These are phyloP conservation scores for Gerris lacustris DNA, from an alignment of 2,888 invertebrate species.

Conservation along the genomic window DNA sequence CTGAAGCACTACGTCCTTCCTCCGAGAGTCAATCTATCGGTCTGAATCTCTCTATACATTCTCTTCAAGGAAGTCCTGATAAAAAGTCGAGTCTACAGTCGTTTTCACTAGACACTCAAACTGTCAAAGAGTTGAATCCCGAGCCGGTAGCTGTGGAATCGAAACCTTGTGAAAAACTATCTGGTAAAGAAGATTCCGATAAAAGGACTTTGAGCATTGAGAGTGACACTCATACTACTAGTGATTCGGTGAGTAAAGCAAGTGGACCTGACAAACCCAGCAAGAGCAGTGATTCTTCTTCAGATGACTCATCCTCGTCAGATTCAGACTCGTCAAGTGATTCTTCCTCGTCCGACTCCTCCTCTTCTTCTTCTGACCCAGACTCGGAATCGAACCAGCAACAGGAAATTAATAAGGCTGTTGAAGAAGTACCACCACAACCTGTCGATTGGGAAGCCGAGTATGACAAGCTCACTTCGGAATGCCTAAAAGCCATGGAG, in stretches of 20 bases:
- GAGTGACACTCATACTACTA: neutral
- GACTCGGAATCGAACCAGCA: slow-evolving; percentile 17
- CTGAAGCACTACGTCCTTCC: neutral
- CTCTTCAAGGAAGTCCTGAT: neutral
- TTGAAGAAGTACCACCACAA: neutral
- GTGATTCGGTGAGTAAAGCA: neutral
- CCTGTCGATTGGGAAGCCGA: slow-evolving; percentile 8
- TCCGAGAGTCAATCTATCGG: neutral
- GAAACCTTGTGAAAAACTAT: neutral
- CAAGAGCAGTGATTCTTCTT: slow-evolving; percentile 24
- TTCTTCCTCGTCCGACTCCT: slow-evolving; percentile 8
- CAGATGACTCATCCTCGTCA: slow-evolving; percentile 15
- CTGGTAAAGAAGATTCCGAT: neutral
- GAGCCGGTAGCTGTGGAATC: neutral
- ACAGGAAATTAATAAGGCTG: slow-evolving; percentile 5
- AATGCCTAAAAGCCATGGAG: slow-evolving; percentile 65
- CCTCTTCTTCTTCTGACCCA: neutral
- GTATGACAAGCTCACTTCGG: slow-evolving; percentile 42
- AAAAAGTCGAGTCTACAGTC: neutral
- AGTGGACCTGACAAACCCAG: neutral
- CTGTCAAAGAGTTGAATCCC: neutral
- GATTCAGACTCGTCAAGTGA: slow-evolving; percentile 16
- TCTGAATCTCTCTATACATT: no score
- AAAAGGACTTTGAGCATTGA: neutral
- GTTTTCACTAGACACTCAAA: neutral